phyloP scores from a whole-genome alignment of 35 echinoderm and acorn worm genomes.

The Patiria miniata region DNA sequence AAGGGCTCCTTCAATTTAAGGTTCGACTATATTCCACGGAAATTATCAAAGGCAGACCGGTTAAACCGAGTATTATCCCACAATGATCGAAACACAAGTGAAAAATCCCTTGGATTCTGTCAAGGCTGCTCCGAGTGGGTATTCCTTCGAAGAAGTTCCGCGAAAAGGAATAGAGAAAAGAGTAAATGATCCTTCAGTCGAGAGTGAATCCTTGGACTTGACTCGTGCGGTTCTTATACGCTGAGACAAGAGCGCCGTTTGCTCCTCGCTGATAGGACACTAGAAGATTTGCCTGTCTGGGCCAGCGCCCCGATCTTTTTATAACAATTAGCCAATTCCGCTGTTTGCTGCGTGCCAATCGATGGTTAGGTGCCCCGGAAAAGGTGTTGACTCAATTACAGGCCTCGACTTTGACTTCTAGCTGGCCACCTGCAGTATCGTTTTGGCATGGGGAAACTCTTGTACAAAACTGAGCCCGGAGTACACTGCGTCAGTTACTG shows the following conservation, averaged over 20 bases:
- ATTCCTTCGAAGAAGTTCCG: constrained; percentile 2
- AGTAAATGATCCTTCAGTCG: not conserved
- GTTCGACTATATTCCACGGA: not conserved
- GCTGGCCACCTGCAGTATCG: too few relatives aligned
- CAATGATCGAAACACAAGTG: not conserved
- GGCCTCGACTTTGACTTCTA: too few relatives aligned
- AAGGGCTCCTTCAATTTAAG: not conserved
- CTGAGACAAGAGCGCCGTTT: not conserved
- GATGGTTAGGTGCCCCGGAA: not conserved
- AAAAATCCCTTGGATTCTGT: not conserved
- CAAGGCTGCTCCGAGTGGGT: not conserved
- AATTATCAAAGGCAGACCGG: not conserved
- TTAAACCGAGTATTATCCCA: not conserved
- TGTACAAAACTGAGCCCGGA: too few relatives aligned
- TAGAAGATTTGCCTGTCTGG: not conserved
- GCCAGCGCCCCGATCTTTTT: not conserved
- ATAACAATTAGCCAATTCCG: constrained; percentile 25
- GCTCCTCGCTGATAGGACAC: not conserved
- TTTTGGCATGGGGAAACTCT: too few relatives aligned
- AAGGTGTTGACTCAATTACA: not conserved
- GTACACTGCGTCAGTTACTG: too few relatives aligned
- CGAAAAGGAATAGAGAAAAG: too few relatives aligned
- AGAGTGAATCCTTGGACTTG: not conserved
- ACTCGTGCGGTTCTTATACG: not conserved
- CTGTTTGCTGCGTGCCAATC: constrained; percentile 19